Base-by-base conservation (phyloP, 2,888 invertebrate species). In the Galeopsomyia nigrocyanea region DNA sequence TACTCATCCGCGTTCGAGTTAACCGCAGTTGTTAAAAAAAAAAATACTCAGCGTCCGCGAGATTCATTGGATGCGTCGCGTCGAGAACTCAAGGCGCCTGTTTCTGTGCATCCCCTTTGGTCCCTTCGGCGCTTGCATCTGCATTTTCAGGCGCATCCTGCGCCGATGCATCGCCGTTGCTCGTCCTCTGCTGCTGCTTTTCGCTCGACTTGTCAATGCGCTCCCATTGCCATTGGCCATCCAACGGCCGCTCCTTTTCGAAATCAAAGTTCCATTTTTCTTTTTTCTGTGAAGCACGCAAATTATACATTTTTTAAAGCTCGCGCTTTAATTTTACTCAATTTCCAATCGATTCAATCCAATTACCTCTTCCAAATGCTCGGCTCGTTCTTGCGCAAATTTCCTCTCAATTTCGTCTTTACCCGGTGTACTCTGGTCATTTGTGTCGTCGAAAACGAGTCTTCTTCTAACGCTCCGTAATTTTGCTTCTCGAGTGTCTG, bases 261-360 rank as follows among this genome's bases (percentile, higher is more conserved):
- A 92, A 92, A 82, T 92, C 91, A 79, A 92, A 92, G 70, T 91
- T 91, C 92, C 92, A 92, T 14, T 73, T 67, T 26, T 56, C 51
- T 16, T 69, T 55, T 66, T 73, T 73, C 73, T 70, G 69, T 0
- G 58, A 14, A 39, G 13, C 16, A n/a, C 31, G 14, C n/a, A 9
- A 5, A 62, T 53, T 17, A 17, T 17, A 10, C 5, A 10, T n/a
- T n/a, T n/a, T n/a, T n/a, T n/a, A n/a, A n/a, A n/a, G n/a, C n/a
- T 53, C n/a, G 21, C 14, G 13, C 19, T 19, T 1, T n/a, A n/a
- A n/a, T n/a, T n/a, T n/a, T n/a, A n/a, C n/a, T n/a, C n/a, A n/a
- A n/a, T n/a, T n/a, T n/a, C n/a, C n/a, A n/a, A n/a, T n/a, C n/a
- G n/a, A 31, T 31, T 31, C 39, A 39, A 39, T 13, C 10, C 10